Evolutionary conservation across 2,797 vertebrate species (phyloP), one percentile per base, ranked within the genome.

Genomic region (Mallotus villosus): DNA sequence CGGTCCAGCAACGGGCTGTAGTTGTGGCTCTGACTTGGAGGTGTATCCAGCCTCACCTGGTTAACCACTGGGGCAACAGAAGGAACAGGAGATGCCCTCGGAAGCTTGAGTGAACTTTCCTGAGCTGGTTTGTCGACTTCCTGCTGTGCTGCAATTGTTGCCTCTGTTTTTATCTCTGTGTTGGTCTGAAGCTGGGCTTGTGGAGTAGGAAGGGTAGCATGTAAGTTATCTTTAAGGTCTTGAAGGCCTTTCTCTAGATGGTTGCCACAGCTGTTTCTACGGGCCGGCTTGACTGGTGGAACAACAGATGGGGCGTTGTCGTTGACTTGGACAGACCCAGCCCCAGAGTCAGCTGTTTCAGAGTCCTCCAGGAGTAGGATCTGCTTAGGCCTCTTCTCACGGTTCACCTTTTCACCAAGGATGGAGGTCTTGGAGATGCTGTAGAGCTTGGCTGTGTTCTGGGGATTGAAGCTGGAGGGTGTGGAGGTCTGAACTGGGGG

Each of bases 381-480:
- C 63, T 91, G 85, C 75, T 87, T 90, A 41, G 81, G 79, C 77
- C 53, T 90, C 68, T 77, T 32, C 16, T 90, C 85, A 4, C 2
- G 58, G 6, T 87, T 84, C 1, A 76, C 68, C 61, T 80, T 71
- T 3, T 62, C 70, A 2, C 63, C 67, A 11, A 86, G 61, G 46
- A 86, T 3, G 14, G 88, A 68, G 19, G 71, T 65, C 21, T 89
- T 86, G 4, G 88, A 80, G 57, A 82, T 49, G 66, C 32, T 85
- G 78, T 91, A 91, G 51, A 92, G 68, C 68, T 92, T 93, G 57
- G 91, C 89, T 70, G 84, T 81, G 78, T 89, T 88, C 68, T 91
- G 90, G 27, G 92, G 91, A 72, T 91, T 94, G 76, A 94, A 93
- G 67, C 89, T 91, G 62, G 92, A 94, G 34, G 75, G 77, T 25